phyloP scores from a whole-genome alignment of 2,113 vertebrate genomes.

The Penelope pileata region DNA sequence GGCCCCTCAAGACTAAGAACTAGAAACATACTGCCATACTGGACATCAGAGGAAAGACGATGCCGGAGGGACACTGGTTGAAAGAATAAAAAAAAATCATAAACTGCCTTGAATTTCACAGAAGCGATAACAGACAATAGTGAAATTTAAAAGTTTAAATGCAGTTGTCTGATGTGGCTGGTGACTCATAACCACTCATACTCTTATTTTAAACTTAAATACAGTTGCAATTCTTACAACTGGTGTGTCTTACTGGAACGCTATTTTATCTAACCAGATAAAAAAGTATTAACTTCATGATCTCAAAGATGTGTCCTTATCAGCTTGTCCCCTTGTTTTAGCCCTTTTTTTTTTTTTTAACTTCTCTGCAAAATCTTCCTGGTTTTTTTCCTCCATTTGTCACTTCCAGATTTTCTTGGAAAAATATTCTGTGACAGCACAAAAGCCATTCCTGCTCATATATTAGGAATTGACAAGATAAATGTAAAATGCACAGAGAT shows the following conservation, averaged over 20 bases:
- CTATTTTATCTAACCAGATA: not conserved
- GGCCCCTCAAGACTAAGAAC: not conserved
- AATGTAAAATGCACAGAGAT: not conserved
- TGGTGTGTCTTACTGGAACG: not conserved
- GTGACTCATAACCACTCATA: not conserved
- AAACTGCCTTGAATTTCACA: not conserved
- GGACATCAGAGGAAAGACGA: not conserved
- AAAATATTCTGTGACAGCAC: not conserved
- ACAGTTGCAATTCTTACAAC: not conserved
- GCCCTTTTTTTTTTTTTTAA: not conserved
- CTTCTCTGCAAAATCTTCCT: not conserved
- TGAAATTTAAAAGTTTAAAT: not conserved
- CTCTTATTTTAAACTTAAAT: not conserved
- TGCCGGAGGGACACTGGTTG: not conserved
- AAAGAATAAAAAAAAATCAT: not conserved
- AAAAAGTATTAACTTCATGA: not conserved
- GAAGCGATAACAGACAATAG: not conserved
- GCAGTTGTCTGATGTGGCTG: not conserved
- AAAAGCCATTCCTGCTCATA: not conserved
- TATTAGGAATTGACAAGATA: not conserved
- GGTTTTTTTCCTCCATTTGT: not conserved
- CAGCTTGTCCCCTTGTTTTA: not conserved
- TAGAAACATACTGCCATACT: not conserved
- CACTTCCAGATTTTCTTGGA: not conserved
- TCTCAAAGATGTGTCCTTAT: not conserved